A percentile compares a stretch with the other conserved stretches of the same genome.
Evolutionary conservation across 2,113 vertebrate genomes (phyloP).

Genomic region (Columbina picui): DNA sequence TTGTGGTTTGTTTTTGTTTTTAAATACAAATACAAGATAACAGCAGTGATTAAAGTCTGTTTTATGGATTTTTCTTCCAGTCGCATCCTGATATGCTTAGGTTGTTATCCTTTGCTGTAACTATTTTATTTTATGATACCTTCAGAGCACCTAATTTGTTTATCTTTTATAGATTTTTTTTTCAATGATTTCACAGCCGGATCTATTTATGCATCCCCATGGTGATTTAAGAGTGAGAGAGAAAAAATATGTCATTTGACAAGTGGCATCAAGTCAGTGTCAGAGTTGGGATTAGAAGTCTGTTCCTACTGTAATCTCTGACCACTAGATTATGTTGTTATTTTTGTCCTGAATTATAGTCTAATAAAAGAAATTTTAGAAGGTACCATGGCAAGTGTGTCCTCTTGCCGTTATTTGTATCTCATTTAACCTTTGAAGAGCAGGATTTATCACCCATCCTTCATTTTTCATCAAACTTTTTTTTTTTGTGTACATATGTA

Average conservation of each 20-base stretch:
- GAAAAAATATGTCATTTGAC: not conserved
- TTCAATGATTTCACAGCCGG: fast-evolving
- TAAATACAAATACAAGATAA: not conserved
- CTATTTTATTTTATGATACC: not conserved
- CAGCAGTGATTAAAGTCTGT: not conserved
- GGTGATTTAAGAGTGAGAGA: not conserved
- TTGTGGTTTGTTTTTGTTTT: not conserved
- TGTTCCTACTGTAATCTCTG: not conserved
- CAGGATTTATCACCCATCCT: not conserved
- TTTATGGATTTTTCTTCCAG: not conserved
- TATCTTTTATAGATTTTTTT: not conserved
- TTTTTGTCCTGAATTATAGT: not conserved
- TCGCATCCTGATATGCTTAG: not conserved
- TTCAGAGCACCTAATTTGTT: not conserved
- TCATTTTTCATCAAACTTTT: not conserved
- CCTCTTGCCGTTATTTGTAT: not conserved
- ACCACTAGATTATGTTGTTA: not conserved
- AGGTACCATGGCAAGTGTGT: not conserved
- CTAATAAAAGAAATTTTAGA: constrained; percentile 1
- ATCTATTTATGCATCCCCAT: not conserved
- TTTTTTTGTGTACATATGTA: not conserved
- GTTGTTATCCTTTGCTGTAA: not conserved
- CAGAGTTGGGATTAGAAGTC: constrained; percentile 14
- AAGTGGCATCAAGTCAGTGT: not conserved
- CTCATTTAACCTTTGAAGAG: not conserved